Evolutionary conservation across 2,113 vertebrate genomes (phyloP).

Genomic region (Chaetura pelagica): DNA sequence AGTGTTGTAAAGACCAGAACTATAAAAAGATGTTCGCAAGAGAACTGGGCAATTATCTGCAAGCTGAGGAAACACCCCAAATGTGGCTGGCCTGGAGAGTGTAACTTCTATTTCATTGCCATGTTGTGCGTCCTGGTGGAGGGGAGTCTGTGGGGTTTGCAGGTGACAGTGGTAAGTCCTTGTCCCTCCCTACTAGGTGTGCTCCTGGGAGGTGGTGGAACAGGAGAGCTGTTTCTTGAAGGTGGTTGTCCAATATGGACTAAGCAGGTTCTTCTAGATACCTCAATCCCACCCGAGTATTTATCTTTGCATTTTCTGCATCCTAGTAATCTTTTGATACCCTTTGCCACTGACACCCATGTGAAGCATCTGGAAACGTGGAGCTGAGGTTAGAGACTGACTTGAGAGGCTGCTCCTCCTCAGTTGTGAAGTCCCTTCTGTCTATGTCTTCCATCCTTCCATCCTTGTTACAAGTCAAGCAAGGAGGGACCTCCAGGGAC

Average conservation of each 20-base stretch:
- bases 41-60: background rate
- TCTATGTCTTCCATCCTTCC: background rate
- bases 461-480: background rate
- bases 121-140: background rate
- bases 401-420: background rate
- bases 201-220: background rate
- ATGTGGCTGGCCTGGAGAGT: background rate
- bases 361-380: background rate
- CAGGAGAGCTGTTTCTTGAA: background rate
- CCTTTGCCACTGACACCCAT: background rate
- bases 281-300: background rate
- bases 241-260: no score
- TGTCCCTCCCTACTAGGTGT: background rate
- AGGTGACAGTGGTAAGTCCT: background rate
- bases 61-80: background rate
- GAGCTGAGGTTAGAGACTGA: background rate
- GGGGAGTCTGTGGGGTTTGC: background rate
- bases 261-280: background rate
- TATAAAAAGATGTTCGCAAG: background rate
- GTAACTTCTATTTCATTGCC: background rate
- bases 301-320: background rate
- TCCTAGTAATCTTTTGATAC: background rate
- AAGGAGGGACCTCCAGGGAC: background rate
- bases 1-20: background rate
- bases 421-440: fast-evolving